Conservation (phyloP, 2,888 invertebrate species). For the Cephus pygmeus region DNA sequence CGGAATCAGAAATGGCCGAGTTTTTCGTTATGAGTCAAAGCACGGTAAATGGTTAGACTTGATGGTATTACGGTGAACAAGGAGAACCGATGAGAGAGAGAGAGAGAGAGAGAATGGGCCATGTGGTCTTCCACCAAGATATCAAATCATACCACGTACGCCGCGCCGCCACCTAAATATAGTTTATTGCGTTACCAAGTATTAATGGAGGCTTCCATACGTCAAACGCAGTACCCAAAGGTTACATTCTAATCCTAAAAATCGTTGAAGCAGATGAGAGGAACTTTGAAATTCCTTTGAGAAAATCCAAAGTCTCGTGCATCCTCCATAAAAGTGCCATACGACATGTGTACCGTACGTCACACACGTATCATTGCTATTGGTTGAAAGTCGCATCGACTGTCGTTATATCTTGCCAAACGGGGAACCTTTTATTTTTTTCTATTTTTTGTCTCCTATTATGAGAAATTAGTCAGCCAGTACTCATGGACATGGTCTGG, state of each 20-base stretch:
- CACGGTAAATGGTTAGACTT: background rate
- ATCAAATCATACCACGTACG: slow-evolving; percentile 63
- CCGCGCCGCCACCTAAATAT: slow-evolving; percentile 63
- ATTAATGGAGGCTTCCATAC: slow-evolving; percentile 60
- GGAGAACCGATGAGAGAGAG: background rate
- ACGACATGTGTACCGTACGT: background rate
- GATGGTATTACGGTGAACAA: background rate
- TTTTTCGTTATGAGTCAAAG: background rate
- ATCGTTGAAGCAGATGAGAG: background rate
- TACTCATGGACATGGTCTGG: background rate
- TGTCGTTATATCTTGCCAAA: background rate
- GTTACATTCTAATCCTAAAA: background rate
- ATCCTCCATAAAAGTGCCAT: background rate
- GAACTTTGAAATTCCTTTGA: background rate
- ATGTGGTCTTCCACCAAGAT: slow-evolving; percentile 64
- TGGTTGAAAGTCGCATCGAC: background rate
- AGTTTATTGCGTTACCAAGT: slow-evolving; percentile 66
- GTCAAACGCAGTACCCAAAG: slow-evolving; percentile 32
- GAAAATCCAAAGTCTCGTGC: background rate
- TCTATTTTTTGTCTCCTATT: background rate
- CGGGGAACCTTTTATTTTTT: background rate
- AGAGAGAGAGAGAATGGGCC: slow-evolving; percentile 42
- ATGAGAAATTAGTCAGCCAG: background rate
- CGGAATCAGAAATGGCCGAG: background rate
- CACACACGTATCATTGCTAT: background rate